Evolutionary conservation across 1,140 invertebrate genomes (phyloP).

Genomic region (Drosophila setifemur): DNA sequence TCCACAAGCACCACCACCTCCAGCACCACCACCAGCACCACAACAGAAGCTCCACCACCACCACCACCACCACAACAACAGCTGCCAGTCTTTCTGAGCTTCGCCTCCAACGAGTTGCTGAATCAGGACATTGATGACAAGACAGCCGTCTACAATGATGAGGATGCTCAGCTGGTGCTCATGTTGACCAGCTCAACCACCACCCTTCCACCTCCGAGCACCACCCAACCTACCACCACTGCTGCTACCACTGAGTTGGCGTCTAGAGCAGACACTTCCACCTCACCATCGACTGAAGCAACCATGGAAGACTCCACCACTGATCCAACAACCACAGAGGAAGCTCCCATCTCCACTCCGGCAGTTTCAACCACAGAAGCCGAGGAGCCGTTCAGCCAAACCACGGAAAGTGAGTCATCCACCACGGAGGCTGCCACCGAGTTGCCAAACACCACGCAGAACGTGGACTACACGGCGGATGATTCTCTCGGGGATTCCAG

Average conservation of each 20-base stretch:
- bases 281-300: not conserved
- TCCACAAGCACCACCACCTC: not conserved
- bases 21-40: not conserved
- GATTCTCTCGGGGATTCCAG: slow-evolving; percentile 14
- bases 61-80: not conserved
- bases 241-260: not conserved
- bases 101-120: slow-evolving; percentile 11
- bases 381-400: slow-evolving; percentile 7
- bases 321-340: not conserved
- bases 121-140: slow-evolving; percentile 10
- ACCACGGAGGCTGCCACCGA: not conserved
- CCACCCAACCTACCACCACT: not conserved
- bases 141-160: not conserved
- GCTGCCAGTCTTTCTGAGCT: not conserved
- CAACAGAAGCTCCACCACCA: not conserved
- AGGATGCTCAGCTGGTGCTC: slow-evolving; percentile 13
- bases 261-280: not conserved
- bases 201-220: slow-evolving; percentile 1
- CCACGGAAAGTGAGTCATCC: slow-evolving; percentile 3
- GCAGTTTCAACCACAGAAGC: slow-evolving; percentile 1
- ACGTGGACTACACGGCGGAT: slow-evolving; percentile 46
- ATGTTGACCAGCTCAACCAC: slow-evolving; percentile 9
- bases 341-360: not conserved
- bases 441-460: not conserved
- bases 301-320: not conserved